Evolutionary conservation across 2,113 vertebrate species (phyloP).

Genomic region (Lampris incognitus): DNA sequence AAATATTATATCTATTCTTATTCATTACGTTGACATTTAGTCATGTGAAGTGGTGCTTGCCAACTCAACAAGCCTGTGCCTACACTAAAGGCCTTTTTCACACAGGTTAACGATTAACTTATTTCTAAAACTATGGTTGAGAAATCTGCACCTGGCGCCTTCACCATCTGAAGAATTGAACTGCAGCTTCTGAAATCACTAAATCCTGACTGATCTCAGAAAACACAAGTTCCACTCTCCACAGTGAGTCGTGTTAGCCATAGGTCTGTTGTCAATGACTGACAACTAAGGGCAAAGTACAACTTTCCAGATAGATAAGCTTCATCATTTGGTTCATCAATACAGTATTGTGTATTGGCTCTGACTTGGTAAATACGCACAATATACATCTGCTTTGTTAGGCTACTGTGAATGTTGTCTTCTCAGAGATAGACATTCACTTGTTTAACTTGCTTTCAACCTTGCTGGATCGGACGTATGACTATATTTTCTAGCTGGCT

Average conservation of each 20-base stretch:
- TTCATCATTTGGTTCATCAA: slow-evolving; percentile 42
- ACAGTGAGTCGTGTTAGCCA: neutral
- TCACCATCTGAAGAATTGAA: slow-evolving; percentile 33
- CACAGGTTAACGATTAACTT: slow-evolving; percentile 71
- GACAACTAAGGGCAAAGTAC: slow-evolving; percentile 54
- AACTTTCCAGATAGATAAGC: slow-evolving; percentile 44
- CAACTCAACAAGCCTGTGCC: slow-evolving; percentile 42
- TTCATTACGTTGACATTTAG: slow-evolving; percentile 27
- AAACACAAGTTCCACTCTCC: neutral
- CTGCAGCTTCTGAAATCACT: slow-evolving; percentile 3
- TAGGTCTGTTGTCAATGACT: slow-evolving; percentile 23
- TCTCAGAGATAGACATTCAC: no score
- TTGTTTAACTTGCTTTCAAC: no score
- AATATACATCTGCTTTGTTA: neutral
- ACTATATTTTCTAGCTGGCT: no score
- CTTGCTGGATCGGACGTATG: no score
- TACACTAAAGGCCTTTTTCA: slow-evolving; percentile 56
- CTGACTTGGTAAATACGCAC: slow-evolving; percentile 1
- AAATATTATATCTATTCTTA: no score
- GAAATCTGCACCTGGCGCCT: slow-evolving; percentile 31
- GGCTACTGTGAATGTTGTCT: no score
- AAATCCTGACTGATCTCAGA: neutral
- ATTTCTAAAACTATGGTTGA: slow-evolving; percentile 31
- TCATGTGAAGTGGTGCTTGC: slow-evolving; percentile 9
- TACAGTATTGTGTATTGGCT: neutral